These are phyloP conservation scores for Diceros bicornis DNA, from an alignment of 2,797 vertebrate genomes.

Conservation along the genomic window DNA sequence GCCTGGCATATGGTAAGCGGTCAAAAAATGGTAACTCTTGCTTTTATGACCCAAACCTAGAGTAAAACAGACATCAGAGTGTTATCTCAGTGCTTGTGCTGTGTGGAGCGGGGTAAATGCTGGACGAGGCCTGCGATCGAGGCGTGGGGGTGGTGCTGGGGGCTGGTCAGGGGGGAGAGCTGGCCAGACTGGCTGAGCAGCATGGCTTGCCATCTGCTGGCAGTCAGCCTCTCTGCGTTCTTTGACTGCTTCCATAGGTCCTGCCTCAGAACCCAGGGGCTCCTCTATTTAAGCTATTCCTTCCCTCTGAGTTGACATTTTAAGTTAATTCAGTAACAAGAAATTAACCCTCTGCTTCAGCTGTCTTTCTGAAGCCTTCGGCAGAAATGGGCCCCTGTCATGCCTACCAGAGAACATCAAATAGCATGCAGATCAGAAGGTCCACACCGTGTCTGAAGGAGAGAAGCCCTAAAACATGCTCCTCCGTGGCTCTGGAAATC, in stretches of 20 bases:
- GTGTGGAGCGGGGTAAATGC: background rate
- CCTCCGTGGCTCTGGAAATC: background rate
- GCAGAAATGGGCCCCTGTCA: background rate
- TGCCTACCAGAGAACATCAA: background rate
- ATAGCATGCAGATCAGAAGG: background rate
- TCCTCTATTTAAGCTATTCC: background rate
- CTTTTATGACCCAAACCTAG: constrained; percentile 18
- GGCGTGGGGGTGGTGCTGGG: background rate
- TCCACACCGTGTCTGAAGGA: background rate
- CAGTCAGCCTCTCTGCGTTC: background rate
- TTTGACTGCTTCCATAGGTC: background rate
- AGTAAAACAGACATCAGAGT: background rate
- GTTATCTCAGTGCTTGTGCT: background rate
- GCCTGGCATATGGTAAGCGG: constrained; percentile 33
- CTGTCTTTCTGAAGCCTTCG: background rate
- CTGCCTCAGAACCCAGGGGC: background rate
- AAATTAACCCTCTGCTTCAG: background rate
- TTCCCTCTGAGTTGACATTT: constrained; percentile 1
- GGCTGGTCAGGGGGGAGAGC: background rate
- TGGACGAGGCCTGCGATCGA: background rate
- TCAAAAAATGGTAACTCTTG: constrained; percentile 47
- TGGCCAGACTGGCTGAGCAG: background rate
- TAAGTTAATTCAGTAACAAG: constrained; percentile 17
- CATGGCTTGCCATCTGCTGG: background rate
- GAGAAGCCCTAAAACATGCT: background rate